Evolutionary conservation across 2,888 invertebrate genomes (phyloP).

Genomic region (Cyrtodaria siliqua): DNA sequence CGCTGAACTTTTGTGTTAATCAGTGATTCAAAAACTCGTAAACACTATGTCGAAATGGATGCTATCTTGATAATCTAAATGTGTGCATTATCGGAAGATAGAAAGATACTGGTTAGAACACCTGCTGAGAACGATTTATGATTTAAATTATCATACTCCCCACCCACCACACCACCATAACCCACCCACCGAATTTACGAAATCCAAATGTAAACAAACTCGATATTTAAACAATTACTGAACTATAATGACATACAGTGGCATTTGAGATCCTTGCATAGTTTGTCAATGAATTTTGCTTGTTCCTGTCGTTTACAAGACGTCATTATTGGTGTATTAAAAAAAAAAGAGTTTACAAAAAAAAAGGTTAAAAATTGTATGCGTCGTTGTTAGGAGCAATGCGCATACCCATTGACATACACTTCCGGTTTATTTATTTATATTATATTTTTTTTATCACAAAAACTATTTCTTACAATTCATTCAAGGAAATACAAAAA

Average conservation of each 20-base stretch:
- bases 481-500: too few relatives aligned
- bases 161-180: too few relatives aligned
- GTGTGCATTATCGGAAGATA: too few relatives aligned
- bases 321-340: constrained; percentile 50
- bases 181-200: background rate
- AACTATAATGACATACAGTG: constrained; percentile 48
- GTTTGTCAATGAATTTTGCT: constrained; percentile 67
- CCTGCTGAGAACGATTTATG: too few relatives aligned
- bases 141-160: too few relatives aligned
- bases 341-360: constrained; percentile 13
- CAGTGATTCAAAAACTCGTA: too few relatives aligned
- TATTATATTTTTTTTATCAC: background rate
- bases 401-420: constrained; percentile 55
- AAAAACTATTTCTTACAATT: too few relatives aligned
- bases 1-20: too few relatives aligned
- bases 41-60: too few relatives aligned
- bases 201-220: background rate
- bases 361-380: constrained; percentile 35
- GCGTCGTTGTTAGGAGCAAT: constrained; percentile 59
- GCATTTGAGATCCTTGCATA: constrained; percentile 59
- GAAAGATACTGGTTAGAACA: too few relatives aligned
- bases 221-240: background rate
- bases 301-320: constrained; percentile 72
- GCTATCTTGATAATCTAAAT: too few relatives aligned
- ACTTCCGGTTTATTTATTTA: constrained; percentile 2